Percentiles rank a stretch among this genome's conserved stretches.
phyloP scores from a whole-genome alignment of 35 echinoderm and acorn worm genomes.

The Ptychodera flava region DNA sequence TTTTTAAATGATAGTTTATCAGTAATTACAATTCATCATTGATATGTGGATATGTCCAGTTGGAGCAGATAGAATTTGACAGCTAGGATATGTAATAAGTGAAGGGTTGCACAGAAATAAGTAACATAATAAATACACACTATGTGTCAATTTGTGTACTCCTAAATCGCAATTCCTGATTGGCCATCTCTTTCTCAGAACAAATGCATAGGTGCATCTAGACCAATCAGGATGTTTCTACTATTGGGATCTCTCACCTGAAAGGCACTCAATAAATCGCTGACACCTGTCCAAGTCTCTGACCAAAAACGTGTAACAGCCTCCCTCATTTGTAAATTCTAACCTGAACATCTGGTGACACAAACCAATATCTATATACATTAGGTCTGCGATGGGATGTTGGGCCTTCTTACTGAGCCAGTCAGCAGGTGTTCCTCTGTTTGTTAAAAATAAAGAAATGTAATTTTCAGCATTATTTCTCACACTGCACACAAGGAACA shows the following conservation, averaged over 20 bases:
- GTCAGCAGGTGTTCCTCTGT: slow-evolving; percentile 79
- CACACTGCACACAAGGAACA: no score
- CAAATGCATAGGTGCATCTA: no score
- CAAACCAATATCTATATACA: slow-evolving; percentile 64
- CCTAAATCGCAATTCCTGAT: no score
- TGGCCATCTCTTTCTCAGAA: no score
- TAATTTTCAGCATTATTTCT: not conserved
- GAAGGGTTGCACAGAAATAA: no score
- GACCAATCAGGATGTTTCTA: not conserved
- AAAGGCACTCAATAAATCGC: slow-evolving; percentile 23
- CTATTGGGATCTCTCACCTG: not conserved
- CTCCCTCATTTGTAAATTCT: slow-evolving; percentile 74
- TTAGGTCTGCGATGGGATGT: slow-evolving; percentile 50
- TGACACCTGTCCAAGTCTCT: slow-evolving; percentile 40
- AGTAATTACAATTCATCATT: no score
- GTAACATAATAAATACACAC: no score
- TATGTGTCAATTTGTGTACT: no score
- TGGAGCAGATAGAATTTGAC: no score
- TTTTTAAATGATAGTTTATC: no score
- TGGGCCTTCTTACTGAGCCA: slow-evolving; percentile 65
- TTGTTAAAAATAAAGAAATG: not conserved
- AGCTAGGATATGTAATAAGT: no score
- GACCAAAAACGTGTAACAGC: slow-evolving; percentile 46
- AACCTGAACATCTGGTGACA: slow-evolving; percentile 78
- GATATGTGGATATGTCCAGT: no score